Percentiles rank a stretch among this genome's conserved stretches.
phyloP scores from a whole-genome alignment of 2,888 invertebrate species.

The Meiosimyza decipiens region DNA sequence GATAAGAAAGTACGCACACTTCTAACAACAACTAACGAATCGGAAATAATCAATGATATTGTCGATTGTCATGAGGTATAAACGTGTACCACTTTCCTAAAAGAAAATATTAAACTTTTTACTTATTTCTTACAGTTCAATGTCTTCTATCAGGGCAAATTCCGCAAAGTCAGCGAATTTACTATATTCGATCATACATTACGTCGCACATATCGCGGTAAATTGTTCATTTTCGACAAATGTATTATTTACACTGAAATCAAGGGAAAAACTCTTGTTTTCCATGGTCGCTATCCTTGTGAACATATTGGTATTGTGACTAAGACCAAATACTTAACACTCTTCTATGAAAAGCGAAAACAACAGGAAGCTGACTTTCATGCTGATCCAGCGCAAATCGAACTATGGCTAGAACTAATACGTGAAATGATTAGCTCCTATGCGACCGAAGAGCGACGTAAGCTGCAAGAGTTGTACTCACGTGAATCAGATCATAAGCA shows the following conservation, averaged over 20 bases:
- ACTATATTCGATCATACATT: constrained; percentile 59
- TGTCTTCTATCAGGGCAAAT: constrained; percentile 64
- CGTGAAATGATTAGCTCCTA: constrained; percentile 61
- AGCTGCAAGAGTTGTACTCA: constrained; percentile 58
- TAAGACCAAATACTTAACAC: constrained; percentile 60
- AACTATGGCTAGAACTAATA: constrained; percentile 61
- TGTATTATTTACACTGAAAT: constrained; percentile 66
- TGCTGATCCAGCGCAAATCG: constrained; percentile 56
- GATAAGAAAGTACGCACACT: constrained; percentile 63
- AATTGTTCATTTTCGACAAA: constrained; percentile 66
- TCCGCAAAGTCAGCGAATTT: constrained; percentile 64
- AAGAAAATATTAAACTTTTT: neutral
- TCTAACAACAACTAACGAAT: constrained; percentile 63
- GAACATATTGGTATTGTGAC: constrained; percentile 63
- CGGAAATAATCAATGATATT: constrained; percentile 65
- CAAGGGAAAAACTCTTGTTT: constrained; percentile 61
- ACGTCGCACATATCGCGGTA: constrained; percentile 61
- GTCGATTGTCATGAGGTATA: constrained; percentile 62
- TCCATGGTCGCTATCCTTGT: constrained; percentile 65
- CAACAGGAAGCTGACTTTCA: constrained; percentile 65
- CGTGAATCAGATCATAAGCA: constrained; percentile 60
- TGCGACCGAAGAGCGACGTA: constrained; percentile 61
- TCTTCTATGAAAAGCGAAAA: constrained; percentile 63
- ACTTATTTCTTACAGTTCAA: constrained; percentile 56
- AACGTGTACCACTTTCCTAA: neutral